Conservation (phyloP, 2,888 invertebrate genomes). For the Schizotus pectinicornis region DNA sequence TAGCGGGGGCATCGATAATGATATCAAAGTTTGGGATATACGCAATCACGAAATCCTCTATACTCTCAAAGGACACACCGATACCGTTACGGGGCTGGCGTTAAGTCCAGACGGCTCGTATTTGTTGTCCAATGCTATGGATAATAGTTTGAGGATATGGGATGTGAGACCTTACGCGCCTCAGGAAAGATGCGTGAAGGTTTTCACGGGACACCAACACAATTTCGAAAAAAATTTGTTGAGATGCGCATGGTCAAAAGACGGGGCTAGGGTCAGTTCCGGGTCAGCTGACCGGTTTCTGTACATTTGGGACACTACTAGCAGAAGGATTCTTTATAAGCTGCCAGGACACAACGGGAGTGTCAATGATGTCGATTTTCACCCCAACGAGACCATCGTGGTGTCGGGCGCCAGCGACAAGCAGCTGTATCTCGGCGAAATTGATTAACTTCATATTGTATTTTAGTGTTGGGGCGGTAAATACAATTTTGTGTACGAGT, state of each 20-base stretch:
- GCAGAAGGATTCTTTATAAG: conserved; percentile 91
- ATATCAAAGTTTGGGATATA: conserved; percentile 97
- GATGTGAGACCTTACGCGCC: conserved; percentile 96
- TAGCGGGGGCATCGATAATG: conserved; percentile 95
- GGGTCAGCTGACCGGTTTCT: conserved; percentile 96
- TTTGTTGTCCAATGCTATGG: conserved; percentile 95
- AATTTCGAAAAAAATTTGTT: conserved; percentile 98
- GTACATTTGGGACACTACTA: conserved; percentile 96
- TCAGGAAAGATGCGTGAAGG: conserved; percentile 89
- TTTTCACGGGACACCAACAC: conserved; percentile 84
- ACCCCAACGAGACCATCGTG: conserved; percentile 91
- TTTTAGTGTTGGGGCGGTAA: no score
- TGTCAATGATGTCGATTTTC: conserved; percentile 96
- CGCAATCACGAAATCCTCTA: conserved; percentile 86
- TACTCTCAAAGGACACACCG: conserved; percentile 90
- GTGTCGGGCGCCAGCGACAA: conserved; percentile 96
- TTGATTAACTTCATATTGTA: no score
- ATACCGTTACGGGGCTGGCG: conserved; percentile 90
- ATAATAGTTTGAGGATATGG: conserved; percentile 94
- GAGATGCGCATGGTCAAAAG: conserved; percentile 91
- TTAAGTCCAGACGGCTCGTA: conserved; percentile 88
- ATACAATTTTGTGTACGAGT: no score
- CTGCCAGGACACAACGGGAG: conserved; percentile 98
- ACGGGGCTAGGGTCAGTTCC: conserved; percentile 88
- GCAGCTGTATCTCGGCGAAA: conserved; percentile 93